These are phyloP conservation scores for Psittacula cyanocephala DNA, from an alignment of 2,113 vertebrate genomes.

Conservation along the genomic window DNA sequence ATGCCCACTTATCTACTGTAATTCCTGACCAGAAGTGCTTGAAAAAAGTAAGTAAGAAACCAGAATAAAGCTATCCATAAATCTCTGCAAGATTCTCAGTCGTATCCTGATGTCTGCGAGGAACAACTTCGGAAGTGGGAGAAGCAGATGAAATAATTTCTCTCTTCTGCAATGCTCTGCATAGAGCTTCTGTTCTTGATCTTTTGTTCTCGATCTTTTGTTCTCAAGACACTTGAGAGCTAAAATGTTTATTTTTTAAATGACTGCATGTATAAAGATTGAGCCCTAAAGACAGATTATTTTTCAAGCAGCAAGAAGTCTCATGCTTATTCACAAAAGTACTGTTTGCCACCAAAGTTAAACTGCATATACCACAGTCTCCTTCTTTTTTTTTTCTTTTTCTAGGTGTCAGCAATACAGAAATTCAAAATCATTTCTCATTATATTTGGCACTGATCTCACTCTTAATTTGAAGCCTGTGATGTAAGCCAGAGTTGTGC, in stretches of 20 bases:
- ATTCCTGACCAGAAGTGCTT: not conserved
- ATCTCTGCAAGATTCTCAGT: not conserved
- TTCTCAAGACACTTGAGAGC: not conserved
- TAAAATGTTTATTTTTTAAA: slow-evolving; percentile 1
- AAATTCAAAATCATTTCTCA: slow-evolving; percentile 9
- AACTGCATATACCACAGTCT: not conserved
- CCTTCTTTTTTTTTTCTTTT: not conserved
- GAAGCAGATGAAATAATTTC: not conserved
- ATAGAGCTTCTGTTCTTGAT: not conserved
- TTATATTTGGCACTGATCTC: slow-evolving; percentile 16
- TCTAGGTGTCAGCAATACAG: not conserved
- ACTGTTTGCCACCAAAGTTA: not conserved
- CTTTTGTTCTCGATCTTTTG: not conserved
- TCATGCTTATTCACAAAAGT: not conserved
- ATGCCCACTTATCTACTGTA: not conserved
- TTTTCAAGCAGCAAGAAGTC: not conserved
- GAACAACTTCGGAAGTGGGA: not conserved
- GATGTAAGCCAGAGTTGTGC: not conserved
- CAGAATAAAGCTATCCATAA: not conserved
- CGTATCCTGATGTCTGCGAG: not conserved
- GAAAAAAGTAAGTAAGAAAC: not conserved
- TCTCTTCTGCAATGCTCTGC: not conserved
- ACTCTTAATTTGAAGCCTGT: slow-evolving; percentile 36
- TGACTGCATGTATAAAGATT: not conserved
- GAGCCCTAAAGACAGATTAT: not conserved